Evolutionary conservation across 2,888 invertebrate genomes (phyloP), one percentile per base, ranked within the genome.

Genomic region (Gryllus longicercus): DNA sequence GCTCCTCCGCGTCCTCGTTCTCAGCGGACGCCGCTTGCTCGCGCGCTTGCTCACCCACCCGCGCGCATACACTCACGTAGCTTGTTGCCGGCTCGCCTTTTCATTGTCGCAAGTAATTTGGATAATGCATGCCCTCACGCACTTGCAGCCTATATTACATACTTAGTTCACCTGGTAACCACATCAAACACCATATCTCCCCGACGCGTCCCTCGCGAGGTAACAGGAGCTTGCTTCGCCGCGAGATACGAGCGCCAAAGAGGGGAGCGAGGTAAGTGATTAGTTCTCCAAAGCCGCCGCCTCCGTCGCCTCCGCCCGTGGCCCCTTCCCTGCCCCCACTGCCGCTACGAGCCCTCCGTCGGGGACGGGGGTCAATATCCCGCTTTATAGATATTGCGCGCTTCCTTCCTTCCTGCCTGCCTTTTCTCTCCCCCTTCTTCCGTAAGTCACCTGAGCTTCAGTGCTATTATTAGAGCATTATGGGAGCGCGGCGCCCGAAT

Each of bases 21-120:
- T 63, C 14, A 18, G 14, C 63, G 63, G 63, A 63, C 63, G 63
- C 8, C 1, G 8, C 38, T 38, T 38, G 38, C 38, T 38, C 38
- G 38, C 38, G 38, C 38, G 38, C 38, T 38, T 38, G 63, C n/a
- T 63, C 18, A 12, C 63, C 63, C 63, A 18, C 63, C n/a, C 63
- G 2, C 14, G 16, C 16, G 63, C 11, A n/a, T 63, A 18, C n/a
- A 18, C 63, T 63, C 63, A n/a, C 8, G 63, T 63, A n/a, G 16
- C 63, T 63, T 63, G 14, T 63, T 63, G 63, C 63, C 16, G 63
- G n/a, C 63, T 63, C 63, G n/a, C 63, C 63, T 38, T 38, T 5
- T 63, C 63, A 63, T 63, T 63, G 63, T 63, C 63, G n/a, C 63
- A 63, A 63, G 63, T 63, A 63, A 63, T 63, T 63, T 63, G 63